Evolutionary conservation across 2,113 vertebrate genomes (phyloP).

Genomic region (Pelecanoides urinatrix): DNA sequence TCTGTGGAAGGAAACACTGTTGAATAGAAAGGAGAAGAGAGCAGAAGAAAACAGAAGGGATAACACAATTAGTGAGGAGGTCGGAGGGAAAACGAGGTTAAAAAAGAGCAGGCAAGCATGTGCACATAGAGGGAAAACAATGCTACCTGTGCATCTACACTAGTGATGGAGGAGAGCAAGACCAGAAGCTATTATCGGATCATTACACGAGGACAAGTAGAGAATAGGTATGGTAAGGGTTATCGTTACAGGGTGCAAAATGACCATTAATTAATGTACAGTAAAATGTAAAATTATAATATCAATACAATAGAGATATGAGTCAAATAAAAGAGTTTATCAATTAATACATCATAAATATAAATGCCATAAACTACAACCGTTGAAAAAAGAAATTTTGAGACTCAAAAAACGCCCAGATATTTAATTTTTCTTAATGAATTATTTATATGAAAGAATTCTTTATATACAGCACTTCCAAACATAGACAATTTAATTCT

Average conservation of each 20-base stretch:
- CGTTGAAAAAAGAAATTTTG: not conserved
- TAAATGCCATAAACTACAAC: not conserved
- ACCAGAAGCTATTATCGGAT: constrained; percentile 44
- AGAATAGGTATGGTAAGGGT: constrained; percentile 38
- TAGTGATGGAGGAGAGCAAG: constrained; percentile 10
- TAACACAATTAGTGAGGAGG: constrained; percentile 81
- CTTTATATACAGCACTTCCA: not conserved
- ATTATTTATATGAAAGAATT: not conserved
- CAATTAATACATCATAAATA: not conserved
- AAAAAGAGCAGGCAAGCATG: constrained; percentile 56
- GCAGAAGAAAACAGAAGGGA: constrained; percentile 79
- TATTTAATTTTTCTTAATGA: not conserved
- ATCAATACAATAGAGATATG: not conserved
- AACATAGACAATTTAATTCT: not conserved
- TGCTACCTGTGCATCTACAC: not conserved
- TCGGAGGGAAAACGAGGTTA: constrained; percentile 74
- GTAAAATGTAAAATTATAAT: not conserved
- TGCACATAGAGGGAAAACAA: constrained; percentile 67
- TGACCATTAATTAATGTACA: not conserved
- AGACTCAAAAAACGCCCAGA: not conserved
- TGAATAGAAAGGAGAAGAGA: constrained; percentile 82
- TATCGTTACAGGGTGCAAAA: not conserved
- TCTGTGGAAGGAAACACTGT: constrained; percentile 99
- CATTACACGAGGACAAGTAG: constrained; percentile 38
- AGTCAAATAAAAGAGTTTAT: not conserved